A percentile compares a stretch with the other conserved stretches of the same genome.
Conservation (phyloP, 2,888 invertebrate species). For the Iphiclides podalirius region DNA sequence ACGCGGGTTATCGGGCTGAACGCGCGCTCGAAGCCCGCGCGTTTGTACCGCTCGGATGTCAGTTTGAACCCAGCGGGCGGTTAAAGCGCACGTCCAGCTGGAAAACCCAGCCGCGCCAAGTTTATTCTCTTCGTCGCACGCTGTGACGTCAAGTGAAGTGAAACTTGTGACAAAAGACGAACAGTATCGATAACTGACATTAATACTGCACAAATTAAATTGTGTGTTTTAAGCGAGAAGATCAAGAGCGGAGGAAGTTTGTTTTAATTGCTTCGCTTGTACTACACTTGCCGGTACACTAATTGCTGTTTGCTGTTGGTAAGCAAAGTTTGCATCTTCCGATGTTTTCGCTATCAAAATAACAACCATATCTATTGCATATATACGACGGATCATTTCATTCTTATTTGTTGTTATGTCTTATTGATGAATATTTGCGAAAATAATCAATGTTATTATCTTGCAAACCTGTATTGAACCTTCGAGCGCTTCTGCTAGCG, state of each 20-base stretch:
- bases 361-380: too few species aligned
- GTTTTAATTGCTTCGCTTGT: slow-evolving; percentile 43
- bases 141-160: slow-evolving; percentile 70
- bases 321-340: slow-evolving; percentile 44
- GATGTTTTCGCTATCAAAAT: slow-evolving; percentile 27
- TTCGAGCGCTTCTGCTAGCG: slow-evolving; percentile 2
- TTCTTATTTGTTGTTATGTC: too few species aligned
- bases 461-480: too few species aligned
- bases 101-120: slow-evolving; percentile 39
- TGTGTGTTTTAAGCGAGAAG: background rate
- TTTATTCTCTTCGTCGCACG: slow-evolving; percentile 65
- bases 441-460: slow-evolving; percentile 5
- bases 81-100: slow-evolving; percentile 46
- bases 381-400: too few species aligned
- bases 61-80: slow-evolving; percentile 43
- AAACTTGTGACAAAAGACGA: slow-evolving; percentile 43
- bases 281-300: slow-evolving; percentile 60
- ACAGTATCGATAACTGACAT: slow-evolving; percentile 14
- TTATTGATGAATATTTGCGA: background rate
- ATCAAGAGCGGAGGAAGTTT: slow-evolving; percentile 18
- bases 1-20: slow-evolving; percentile 30
- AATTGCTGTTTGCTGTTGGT: slow-evolving; percentile 67
- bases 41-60: slow-evolving; percentile 17
- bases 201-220: slow-evolving; percentile 18
- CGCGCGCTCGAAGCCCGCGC: slow-evolving; percentile 1